Evolutionary conservation across 2,797 vertebrate species (phyloP), one percentile per base, ranked within the genome.

Genomic region (Diplodus sargus): DNA sequence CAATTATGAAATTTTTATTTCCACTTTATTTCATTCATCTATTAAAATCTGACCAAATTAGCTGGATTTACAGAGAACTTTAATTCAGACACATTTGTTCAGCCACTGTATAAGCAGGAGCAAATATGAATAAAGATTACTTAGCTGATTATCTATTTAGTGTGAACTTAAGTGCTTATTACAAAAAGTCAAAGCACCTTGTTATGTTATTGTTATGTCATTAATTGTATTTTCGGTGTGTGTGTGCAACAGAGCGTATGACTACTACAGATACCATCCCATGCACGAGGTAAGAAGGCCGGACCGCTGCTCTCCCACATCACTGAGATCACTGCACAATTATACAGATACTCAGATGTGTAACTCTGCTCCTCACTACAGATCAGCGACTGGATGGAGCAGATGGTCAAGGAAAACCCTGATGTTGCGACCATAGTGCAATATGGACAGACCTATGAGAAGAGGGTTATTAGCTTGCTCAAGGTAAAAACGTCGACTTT

Each of bases 251-350:
- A 94, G 91, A 79, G 67, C 5, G 20, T 69, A 94, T 42, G 85
- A 93, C 81, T 93, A 94, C 88, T 90, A 61, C 81, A 91, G 79
- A 76, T 94, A 94, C 66, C 91, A 94, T 28, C 52, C 83, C 42
- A 92, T 93, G 91, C 0, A 25, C 0, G 92, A 93, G 92, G 93
- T 93, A 78, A 91, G 91, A 14, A 59, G 11, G 20, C 49, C 28
- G 0, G 2, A 28, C 17, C 25, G 2, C 28, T 34, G 4, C 14
- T 20, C 13, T 59, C 18, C 43, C 59, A 47, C 7, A 2, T 62
- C 3, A 39, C 8, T 62, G 39, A 59, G 22, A 34, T 28, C 25
- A 23, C 12, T 0, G 1, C 16, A 62, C 51, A 11, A 4, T 43
- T 0, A 28, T n/a, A 49, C 13, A 49, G 2, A 65, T 12, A 43